Evolutionary conservation across 2,113 vertebrate species (phyloP).

Genomic region (Tauraco erythrolophus): DNA sequence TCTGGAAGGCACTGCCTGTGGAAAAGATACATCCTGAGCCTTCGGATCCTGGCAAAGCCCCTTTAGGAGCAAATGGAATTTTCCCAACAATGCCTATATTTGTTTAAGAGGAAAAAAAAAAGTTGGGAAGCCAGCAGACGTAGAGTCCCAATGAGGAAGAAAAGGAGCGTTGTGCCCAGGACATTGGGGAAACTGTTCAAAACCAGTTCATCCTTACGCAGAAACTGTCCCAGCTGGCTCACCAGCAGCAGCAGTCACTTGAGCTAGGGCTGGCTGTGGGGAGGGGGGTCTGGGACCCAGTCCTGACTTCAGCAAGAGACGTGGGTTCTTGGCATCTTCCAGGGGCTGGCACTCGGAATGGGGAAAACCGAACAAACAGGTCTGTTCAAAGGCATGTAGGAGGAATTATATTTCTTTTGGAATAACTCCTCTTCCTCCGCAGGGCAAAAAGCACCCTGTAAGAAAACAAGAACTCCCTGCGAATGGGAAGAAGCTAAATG

Average conservation of each 20-base stretch:
- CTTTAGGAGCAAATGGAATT: constrained; percentile 40
- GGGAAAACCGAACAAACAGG: constrained; percentile 33
- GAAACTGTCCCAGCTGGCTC: not conserved
- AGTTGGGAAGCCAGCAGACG: not conserved
- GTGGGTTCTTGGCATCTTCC: not conserved
- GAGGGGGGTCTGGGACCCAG: not conserved
- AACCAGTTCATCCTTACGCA: not conserved
- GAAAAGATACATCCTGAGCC: not conserved
- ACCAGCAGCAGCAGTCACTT: not conserved
- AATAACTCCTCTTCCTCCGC: constrained; percentile 1
- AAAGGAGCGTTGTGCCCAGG: not conserved
- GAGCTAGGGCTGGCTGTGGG: not conserved
- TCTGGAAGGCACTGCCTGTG: not conserved
- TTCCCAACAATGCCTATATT: constrained; percentile 1
- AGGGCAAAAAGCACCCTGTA: not conserved
- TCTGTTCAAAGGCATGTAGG: constrained; percentile 50
- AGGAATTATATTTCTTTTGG: constrained; percentile 50
- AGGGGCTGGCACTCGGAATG: not conserved
- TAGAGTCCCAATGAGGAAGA: not conserved
- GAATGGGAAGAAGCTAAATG: not conserved
- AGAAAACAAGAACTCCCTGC: not conserved
- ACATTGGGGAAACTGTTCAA: constrained; percentile 19
- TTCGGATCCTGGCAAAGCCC: not conserved
- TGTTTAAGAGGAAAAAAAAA: not conserved
- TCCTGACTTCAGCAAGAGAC: not conserved